phyloP scores from a whole-genome alignment of 1,140 invertebrate species.

The Halesus radiatus region DNA sequence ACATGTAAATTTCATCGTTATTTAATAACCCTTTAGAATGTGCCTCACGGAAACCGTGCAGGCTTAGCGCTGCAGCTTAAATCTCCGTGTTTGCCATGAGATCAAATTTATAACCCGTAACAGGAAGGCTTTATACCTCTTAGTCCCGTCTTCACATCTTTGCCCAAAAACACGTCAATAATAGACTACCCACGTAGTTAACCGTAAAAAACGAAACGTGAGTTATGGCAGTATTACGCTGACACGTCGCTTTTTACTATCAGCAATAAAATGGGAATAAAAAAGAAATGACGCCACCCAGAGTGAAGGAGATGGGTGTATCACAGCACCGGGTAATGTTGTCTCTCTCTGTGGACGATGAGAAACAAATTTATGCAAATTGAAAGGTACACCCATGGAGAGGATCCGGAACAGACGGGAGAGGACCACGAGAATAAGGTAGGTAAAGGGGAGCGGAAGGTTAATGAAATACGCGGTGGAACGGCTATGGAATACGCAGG shows the following conservation, averaged over 20 bases:
- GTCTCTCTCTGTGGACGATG: constrained; percentile 42
- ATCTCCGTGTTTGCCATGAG: constrained; percentile 54
- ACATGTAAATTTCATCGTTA: too few species aligned
- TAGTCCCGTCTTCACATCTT: constrained; percentile 13
- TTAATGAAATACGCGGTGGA: constrained; percentile 48
- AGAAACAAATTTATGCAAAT: constrained; percentile 57
- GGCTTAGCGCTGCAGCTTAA: constrained; percentile 13
- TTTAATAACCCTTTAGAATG: too few species aligned
- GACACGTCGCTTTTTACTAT: constrained; percentile 54
- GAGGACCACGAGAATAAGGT: constrained; percentile 19
- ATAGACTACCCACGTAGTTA: constrained; percentile 42
- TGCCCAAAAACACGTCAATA: constrained; percentile 51
- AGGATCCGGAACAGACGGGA: constrained; percentile 20
- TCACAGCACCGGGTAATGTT: neutral
- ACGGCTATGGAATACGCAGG: constrained; percentile 24
- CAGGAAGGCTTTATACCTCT: constrained; percentile 35
- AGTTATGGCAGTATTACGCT: constrained; percentile 52
- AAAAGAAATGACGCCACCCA: constrained; percentile 33
- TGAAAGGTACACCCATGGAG: constrained; percentile 54
- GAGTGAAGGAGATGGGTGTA: neutral
- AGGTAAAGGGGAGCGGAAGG: neutral
- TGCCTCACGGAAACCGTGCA: too few species aligned
- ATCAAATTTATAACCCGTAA: constrained; percentile 54
- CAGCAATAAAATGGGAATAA: constrained; percentile 49
- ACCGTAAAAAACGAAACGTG: constrained; percentile 44